These are phyloP conservation scores for Apodemia zela DNA, from an alignment of 2,888 invertebrate genomes.

Conservation along the genomic window DNA sequence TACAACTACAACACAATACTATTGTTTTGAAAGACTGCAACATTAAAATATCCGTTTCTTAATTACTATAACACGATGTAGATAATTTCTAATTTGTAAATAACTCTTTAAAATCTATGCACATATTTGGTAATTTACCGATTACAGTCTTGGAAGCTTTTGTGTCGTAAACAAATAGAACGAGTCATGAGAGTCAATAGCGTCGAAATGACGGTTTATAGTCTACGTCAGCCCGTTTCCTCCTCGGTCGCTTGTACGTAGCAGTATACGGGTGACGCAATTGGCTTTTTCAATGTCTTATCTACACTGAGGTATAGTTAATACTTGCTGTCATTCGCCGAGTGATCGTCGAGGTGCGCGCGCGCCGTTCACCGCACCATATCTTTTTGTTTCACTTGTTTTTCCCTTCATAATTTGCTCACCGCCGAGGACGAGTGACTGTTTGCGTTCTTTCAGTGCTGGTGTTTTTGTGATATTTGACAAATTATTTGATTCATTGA, in stretches of 20 bases:
- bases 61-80: neutral
- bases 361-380: conserved; percentile 53
- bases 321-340: conserved; percentile 63
- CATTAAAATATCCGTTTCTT: neutral
- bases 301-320: conserved; percentile 66
- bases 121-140: conserved; percentile 22
- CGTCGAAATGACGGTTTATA: conserved; percentile 65
- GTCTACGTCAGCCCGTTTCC: conserved; percentile 72
- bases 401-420: conserved; percentile 59
- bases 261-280: conserved; percentile 74
- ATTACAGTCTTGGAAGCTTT: conserved; percentile 37
- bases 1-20: too few species aligned
- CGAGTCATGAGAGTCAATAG: conserved; percentile 57
- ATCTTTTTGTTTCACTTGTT: conserved; percentile 67
- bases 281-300: conserved; percentile 80
- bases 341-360: conserved; percentile 70
- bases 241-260: conserved; percentile 66
- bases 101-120: neutral
- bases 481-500: conserved; percentile 47
- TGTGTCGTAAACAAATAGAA: conserved; percentile 54
- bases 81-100: neutral
- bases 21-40: neutral
- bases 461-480: conserved; percentile 67
- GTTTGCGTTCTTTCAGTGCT: conserved; percentile 65
- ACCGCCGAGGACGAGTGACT: conserved; percentile 72